Conservation (phyloP, 2,797 vertebrate species). For the Muscicapa comitata region DNA sequence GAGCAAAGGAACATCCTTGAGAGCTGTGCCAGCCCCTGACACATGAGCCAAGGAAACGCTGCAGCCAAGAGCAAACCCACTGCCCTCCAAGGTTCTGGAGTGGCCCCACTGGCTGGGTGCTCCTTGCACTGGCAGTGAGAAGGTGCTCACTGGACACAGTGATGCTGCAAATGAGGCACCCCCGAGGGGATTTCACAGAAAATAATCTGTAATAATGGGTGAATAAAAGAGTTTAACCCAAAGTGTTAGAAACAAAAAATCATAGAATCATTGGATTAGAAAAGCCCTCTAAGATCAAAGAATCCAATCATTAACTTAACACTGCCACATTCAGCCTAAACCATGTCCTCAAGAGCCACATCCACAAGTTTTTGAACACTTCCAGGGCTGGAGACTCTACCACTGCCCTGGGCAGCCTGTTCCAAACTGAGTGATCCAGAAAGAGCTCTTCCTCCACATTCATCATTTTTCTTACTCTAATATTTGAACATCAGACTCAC, state of each 20-base stretch:
- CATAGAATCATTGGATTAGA: background rate
- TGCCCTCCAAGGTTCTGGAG: background rate
- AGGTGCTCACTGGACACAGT: background rate
- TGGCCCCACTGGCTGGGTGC: background rate
- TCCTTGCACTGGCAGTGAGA: background rate
- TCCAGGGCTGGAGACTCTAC: background rate
- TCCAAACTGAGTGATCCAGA: background rate
- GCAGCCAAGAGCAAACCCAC: background rate
- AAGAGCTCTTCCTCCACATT: background rate
- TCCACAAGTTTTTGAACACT: background rate
- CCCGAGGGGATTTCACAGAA: background rate
- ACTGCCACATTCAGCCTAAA: background rate
- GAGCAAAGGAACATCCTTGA: background rate
- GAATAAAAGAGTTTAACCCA: background rate
- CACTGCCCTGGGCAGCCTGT: background rate
- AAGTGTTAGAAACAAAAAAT: background rate
- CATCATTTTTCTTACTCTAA: background rate
- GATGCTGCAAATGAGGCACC: background rate
- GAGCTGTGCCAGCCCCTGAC: background rate
- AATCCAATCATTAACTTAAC: background rate
- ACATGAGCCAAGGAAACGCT: accelerated
- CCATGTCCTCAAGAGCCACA: background rate
- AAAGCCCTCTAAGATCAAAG: background rate
- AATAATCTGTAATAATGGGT: background rate
- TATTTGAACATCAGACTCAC: background rate